Evolutionary conservation across 2,888 invertebrate species (phyloP), one percentile per base, ranked within the genome.

Genomic region (Chesias legatella): DNA sequence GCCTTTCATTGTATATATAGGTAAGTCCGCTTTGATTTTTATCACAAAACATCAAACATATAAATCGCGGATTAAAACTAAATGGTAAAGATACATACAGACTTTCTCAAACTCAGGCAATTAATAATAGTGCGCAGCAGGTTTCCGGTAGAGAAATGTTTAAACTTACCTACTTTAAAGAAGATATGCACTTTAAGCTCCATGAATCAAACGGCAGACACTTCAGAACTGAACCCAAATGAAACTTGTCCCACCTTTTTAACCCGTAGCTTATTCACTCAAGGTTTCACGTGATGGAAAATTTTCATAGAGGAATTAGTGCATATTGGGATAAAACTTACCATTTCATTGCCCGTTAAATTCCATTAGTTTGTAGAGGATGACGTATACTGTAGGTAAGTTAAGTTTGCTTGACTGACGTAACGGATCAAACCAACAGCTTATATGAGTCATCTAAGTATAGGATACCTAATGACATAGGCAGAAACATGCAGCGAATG

Each of bases 261-360:
- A 64, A 57, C 51, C 53, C 51, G 42, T 42, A 48, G 23, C 40
- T 57, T 60, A 58, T 55, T 63, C 61, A 64, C 45, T 27, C 48
- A 40, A 25, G 32, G 53, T 54, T 58, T 51, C 42, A 33, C 30
- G 34, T 41, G 49, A 60, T 60, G 71, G 73, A 72, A 69, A 60
- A 56, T 61, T 69, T 71, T 58, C 37, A 53, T 41, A 45, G 49
- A 55, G 47, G 41, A 63, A 56, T 57, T 56, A 48, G 34, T 43
- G 54, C 36, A 41, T 50, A 54, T 53, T 47, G 33, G 43, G 32
- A 30, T 29, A 47, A 57, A 69, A 72, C 33, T 66, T 73, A 73
- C 73, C 73, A 66, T 60, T 37, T 5, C 2, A 17, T 17, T 17
- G 5, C 2, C 5, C 5, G 53, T 38, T 61, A 53, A 52, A 66